Percentiles rank a stretch among this genome's conserved stretches.
Evolutionary conservation across 2,797 vertebrate species (phyloP).

Genomic region (Orientallactaga sibirica): DNA sequence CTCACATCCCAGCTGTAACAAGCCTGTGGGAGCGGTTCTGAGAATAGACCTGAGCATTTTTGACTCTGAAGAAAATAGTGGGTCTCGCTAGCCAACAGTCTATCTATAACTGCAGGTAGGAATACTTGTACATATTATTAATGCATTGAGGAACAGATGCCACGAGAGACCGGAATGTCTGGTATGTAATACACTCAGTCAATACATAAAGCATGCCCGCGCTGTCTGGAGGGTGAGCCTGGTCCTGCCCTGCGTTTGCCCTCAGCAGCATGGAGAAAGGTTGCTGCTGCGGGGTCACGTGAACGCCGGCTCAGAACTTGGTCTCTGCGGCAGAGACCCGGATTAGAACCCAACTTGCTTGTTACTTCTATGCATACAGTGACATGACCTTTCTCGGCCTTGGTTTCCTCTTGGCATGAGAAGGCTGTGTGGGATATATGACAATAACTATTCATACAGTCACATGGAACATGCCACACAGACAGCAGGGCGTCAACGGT

Average conservation of each 20-base stretch:
- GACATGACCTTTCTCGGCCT: background rate
- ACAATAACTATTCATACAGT: background rate
- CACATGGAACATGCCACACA: background rate
- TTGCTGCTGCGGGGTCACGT: background rate
- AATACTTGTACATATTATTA: background rate
- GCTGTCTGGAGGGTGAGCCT: background rate
- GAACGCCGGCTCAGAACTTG: background rate
- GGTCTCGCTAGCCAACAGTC: background rate
- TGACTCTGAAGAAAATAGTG: background rate
- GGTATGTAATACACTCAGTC: background rate
- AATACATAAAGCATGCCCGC: background rate
- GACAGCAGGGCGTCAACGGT: background rate
- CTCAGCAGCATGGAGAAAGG: background rate
- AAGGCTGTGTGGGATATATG: background rate
- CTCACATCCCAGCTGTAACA: background rate
- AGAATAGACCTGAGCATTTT: background rate
- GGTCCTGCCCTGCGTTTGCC: background rate
- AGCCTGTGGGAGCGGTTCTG: background rate
- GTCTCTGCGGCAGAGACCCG: background rate
- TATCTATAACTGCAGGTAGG: background rate
- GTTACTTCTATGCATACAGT: background rate
- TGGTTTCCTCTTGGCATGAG: conserved; percentile 34
- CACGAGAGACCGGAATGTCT: background rate
- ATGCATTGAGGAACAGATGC: background rate
- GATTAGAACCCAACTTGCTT: background rate